phyloP scores from a whole-genome alignment of 2,888 invertebrate genomes.

The Mesoligia furuncula region DNA sequence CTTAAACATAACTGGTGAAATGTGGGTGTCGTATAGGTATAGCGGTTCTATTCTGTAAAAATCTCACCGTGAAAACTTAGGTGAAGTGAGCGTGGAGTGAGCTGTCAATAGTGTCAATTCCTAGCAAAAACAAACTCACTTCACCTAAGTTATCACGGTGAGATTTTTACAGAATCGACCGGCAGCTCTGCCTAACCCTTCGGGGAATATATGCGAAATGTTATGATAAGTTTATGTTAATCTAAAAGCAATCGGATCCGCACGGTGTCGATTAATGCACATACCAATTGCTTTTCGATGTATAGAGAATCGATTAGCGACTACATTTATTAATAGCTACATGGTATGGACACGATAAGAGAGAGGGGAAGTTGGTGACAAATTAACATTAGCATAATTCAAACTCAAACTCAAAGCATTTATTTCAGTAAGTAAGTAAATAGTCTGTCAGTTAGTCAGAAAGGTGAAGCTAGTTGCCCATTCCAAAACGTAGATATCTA shows the following conservation, averaged over 20 bases:
- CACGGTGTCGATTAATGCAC: conserved; percentile 46
- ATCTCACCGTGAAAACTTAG: too few species aligned
- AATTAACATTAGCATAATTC: background rate
- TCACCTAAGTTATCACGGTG: too few species aligned
- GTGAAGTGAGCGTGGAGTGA: too few species aligned
- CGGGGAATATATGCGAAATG: background rate
- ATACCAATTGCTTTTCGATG: conserved; percentile 44
- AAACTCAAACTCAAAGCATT: too few species aligned
- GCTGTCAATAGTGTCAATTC: too few species aligned
- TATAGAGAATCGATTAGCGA: conserved; percentile 57
- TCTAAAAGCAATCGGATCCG: conserved; percentile 41
- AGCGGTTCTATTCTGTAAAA: too few species aligned
- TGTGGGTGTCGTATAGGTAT: background rate
- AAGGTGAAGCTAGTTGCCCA: too few species aligned
- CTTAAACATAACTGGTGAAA: background rate
- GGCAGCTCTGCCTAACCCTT: background rate
- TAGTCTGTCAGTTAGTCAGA: too few species aligned
- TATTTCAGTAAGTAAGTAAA: too few species aligned
- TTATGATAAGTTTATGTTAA: conserved; percentile 19
- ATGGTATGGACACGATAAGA: conserved; percentile 5
- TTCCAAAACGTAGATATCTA: too few species aligned
- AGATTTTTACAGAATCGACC: too few species aligned
- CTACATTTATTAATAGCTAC: conserved; percentile 23
- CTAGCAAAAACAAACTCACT: too few species aligned
- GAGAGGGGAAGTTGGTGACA: background rate